These are phyloP conservation scores for Drosophila subobscura DNA, from an alignment of 1,140 invertebrate genomes.

Conservation along the genomic window DNA sequence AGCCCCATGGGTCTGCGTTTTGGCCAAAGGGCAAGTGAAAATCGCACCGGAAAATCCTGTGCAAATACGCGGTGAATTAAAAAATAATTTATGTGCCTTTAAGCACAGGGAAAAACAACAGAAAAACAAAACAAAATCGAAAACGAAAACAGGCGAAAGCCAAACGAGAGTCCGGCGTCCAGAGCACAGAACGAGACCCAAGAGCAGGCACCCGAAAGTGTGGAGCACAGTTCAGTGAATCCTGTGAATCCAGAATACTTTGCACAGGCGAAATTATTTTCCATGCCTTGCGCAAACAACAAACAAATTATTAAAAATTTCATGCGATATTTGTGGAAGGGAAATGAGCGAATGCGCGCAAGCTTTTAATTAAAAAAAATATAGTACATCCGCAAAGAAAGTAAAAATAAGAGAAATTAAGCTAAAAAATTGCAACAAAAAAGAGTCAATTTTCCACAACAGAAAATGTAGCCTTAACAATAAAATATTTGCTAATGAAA, in stretches of 20 bases:
- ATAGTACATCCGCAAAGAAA: conserved; percentile 15
- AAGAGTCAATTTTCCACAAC: background rate
- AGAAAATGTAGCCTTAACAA: background rate
- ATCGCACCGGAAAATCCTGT: conserved; percentile 48
- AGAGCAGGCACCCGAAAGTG: conserved; percentile 10
- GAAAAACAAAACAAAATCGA: conserved; percentile 11
- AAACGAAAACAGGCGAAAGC: conserved; percentile 12
- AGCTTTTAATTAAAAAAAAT: conserved; percentile 65
- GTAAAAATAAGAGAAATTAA: conserved; percentile 34
- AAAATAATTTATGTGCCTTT: conserved; percentile 76
- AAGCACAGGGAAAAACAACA: conserved; percentile 47
- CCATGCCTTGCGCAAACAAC: conserved; percentile 64
- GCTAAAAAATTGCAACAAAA: conserved; percentile 7
- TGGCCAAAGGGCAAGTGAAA: conserved; percentile 6
- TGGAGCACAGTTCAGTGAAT: conserved; percentile 70
- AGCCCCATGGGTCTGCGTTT: background rate
- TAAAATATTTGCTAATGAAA: conserved; percentile 9
- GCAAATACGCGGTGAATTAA: conserved; percentile 71
- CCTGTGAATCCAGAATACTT: conserved; percentile 36
- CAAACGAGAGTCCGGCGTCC: conserved; percentile 21
- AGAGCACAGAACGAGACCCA: conserved; percentile 23
- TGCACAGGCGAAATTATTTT: conserved; percentile 68
- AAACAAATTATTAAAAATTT: conserved; percentile 80
- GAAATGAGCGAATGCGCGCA: conserved; percentile 32
- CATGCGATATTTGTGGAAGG: conserved; percentile 57